Percentiles rank a stretch among this genome's conserved stretches.
Evolutionary conservation across 2,797 vertebrate species (phyloP).

Genomic region (Fundulus diaphanus): DNA sequence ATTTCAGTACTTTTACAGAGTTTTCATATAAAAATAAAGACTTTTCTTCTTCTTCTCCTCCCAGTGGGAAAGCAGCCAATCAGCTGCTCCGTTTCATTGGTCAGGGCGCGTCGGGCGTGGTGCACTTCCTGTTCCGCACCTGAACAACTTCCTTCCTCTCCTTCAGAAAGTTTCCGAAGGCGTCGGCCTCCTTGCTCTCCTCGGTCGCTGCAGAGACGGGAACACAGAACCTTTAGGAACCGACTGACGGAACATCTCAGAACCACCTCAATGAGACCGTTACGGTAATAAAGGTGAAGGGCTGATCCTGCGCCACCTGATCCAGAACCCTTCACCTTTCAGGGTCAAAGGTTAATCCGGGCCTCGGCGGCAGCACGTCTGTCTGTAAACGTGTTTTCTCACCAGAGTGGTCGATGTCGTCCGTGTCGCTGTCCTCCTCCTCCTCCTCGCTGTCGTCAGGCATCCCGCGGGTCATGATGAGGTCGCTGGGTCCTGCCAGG

Average conservation of each 20-base stretch:
- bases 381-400: constrained; percentile 58
- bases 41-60: constrained; percentile 1
- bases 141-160: constrained; percentile 83
- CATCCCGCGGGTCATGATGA: constrained; percentile 91
- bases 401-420: constrained; percentile 90
- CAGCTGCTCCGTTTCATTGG: constrained; percentile 11
- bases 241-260: no score
- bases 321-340: no score
- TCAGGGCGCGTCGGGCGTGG: constrained; percentile 30
- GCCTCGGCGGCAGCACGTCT: no score
- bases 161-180: constrained; percentile 90
- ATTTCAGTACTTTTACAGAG: constrained; percentile 27
- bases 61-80: constrained; percentile 10
- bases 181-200: constrained; percentile 87
- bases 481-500: constrained; percentile 85
- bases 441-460: constrained; percentile 81
- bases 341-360: no score
- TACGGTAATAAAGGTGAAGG: no score
- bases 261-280: no score
- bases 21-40: constrained; percentile 58
- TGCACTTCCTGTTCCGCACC: constrained; percentile 76
- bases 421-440: constrained; percentile 86
- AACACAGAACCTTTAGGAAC: background rate
- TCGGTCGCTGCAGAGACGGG: constrained; percentile 81
- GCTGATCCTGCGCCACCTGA: no score